Conservation (phyloP, 2,888 invertebrate species). For the Ceramica pisi region DNA sequence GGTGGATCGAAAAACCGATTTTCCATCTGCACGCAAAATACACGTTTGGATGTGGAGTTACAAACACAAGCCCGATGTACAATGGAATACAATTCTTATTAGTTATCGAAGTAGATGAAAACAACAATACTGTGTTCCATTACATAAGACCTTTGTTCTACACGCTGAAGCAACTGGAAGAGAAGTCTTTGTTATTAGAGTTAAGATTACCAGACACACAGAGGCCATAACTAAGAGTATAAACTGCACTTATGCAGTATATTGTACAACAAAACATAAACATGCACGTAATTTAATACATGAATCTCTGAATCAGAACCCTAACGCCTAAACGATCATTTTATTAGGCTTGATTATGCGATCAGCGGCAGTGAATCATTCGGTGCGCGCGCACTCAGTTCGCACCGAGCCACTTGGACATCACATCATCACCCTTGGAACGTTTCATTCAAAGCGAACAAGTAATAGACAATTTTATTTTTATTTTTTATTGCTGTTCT, state of each 20-base stretch:
- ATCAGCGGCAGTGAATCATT: constrained; percentile 60
- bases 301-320: constrained; percentile 37
- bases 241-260: constrained; percentile 3
- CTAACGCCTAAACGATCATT: constrained; percentile 41
- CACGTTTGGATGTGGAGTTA: neutral
- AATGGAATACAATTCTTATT: neutral
- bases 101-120: neutral
- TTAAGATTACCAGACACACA: constrained; percentile 21
- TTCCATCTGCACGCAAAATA: neutral
- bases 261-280: constrained; percentile 17
- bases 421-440: constrained; percentile 56
- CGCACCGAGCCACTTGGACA: constrained; percentile 64
- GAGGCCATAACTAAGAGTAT: constrained; percentile 7
- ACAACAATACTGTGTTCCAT: constrained; percentile 4
- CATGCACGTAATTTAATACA: constrained; percentile 15
- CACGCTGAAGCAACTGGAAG: neutral
- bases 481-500: constrained; percentile 31
- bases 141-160: constrained; percentile 35
- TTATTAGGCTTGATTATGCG: constrained; percentile 54
- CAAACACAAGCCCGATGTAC: neutral
- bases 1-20: neutral
- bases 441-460: constrained; percentile 55
- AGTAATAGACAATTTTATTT: constrained; percentile 25
- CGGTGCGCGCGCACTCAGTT: constrained; percentile 72
- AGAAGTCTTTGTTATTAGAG: constrained; percentile 13